These are phyloP conservation scores for Keiferia lycopersicella DNA, from an alignment of 2,888 invertebrate genomes.

Conservation along the genomic window DNA sequence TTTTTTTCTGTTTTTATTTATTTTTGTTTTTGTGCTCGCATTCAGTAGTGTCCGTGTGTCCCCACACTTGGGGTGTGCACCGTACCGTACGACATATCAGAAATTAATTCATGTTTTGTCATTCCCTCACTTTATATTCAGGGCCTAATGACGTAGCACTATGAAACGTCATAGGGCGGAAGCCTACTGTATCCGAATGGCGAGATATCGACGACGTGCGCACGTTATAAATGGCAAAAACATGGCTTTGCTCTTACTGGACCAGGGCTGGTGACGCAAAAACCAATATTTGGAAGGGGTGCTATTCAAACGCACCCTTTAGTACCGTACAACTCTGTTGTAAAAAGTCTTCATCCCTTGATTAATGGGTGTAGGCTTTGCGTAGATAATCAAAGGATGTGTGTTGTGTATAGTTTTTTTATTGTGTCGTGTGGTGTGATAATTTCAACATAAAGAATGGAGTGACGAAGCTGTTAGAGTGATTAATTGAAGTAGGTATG, in stretches of 20 bases:
- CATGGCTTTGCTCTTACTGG: slow-evolving; percentile 79
- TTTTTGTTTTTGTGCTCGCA: too few species aligned
- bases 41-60: slow-evolving; percentile 44
- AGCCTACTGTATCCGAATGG: slow-evolving; percentile 50
- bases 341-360: slow-evolving; percentile 71
- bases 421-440: slow-evolving; percentile 11
- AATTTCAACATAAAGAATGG: not conserved
- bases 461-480: not conserved
- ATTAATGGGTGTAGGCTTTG: slow-evolving; percentile 64
- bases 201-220: slow-evolving; percentile 69
- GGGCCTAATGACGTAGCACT: slow-evolving; percentile 75
- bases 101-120: slow-evolving; percentile 82
- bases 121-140: slow-evolving; percentile 79
- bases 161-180: slow-evolving; percentile 66
- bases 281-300: slow-evolving; percentile 80
- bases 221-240: slow-evolving; percentile 70
- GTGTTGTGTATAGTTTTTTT: slow-evolving; percentile 20
- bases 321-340: slow-evolving; percentile 41
- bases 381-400: slow-evolving; percentile 35
- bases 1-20: too few species aligned
- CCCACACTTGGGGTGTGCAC: slow-evolving; percentile 57
- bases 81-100: slow-evolving; percentile 76
- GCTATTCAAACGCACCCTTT: slow-evolving; percentile 75
- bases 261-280: slow-evolving; percentile 62
- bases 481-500: slow-evolving; percentile 1